Evolutionary conservation across 2,113 vertebrate genomes (phyloP).

Genomic region (Apeltes quadracus): DNA sequence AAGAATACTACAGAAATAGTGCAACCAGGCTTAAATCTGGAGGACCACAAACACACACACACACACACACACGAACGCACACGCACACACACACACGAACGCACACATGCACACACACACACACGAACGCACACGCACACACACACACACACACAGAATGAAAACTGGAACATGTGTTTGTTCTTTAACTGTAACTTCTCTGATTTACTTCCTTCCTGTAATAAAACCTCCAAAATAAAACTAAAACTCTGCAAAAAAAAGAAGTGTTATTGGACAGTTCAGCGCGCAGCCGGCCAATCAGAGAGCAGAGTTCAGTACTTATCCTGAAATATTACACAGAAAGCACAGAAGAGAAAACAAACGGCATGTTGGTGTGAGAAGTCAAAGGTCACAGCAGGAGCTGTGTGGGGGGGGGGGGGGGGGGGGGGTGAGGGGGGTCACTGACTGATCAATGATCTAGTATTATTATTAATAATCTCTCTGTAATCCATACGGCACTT

Average conservation of each 20-base stretch:
- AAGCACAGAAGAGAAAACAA: background rate
- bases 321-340: background rate
- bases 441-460: too few species aligned
- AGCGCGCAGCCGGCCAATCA: conserved; percentile 35
- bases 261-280: conserved; percentile 38
- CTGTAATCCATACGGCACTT: too few species aligned
- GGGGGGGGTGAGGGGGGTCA: background rate
- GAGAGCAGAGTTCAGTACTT: conserved; percentile 7
- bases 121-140: conserved; percentile 2
- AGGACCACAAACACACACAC: background rate
- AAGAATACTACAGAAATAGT: background rate
- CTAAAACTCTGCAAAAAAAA: background rate
- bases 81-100: background rate
- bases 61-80: background rate
- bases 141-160: background rate
- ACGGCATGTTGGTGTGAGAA: background rate
- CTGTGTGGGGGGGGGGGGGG: background rate
- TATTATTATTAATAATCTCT: too few species aligned
- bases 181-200: conserved; percentile 5
- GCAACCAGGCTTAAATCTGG: background rate
- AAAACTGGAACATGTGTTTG: background rate
- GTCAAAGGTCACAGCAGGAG: conserved; percentile 37
- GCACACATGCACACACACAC: background rate
- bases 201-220: background rate
- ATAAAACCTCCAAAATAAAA: conserved; percentile 12